Percentiles rank a stretch among this genome's conserved stretches.
Conservation (phyloP, 2,113 vertebrate genomes). For the Periophthalmodon schlosseri region DNA sequence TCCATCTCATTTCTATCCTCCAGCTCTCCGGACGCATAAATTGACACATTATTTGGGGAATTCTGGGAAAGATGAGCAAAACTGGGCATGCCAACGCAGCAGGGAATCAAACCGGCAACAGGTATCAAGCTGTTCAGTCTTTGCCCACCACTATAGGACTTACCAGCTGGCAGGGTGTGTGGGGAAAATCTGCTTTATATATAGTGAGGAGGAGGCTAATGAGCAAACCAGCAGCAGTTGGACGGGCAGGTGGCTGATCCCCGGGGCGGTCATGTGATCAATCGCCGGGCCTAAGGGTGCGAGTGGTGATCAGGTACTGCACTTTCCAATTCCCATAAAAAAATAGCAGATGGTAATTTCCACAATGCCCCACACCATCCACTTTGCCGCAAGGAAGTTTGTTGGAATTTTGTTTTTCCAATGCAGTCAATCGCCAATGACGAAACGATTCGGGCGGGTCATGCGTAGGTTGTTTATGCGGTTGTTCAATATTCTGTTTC, state of each 20-base stretch:
- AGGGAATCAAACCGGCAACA: slow-evolving; percentile 25
- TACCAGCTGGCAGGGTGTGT: slow-evolving; percentile 19
- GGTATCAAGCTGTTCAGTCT: slow-evolving; percentile 10
- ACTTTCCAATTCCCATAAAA: slow-evolving; percentile 15
- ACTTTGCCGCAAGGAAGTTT: slow-evolving; percentile 9
- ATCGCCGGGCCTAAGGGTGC: slow-evolving; percentile 9
- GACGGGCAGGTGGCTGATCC: slow-evolving; percentile 47
- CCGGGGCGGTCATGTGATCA: slow-evolving; percentile 20
- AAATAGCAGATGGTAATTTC: slow-evolving; percentile 18
- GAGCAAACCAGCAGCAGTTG: slow-evolving; percentile 53
- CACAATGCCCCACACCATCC: not conserved
- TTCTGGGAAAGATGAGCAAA: slow-evolving; percentile 8
- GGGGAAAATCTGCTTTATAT: not conserved
- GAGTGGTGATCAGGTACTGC: slow-evolving; percentile 26
- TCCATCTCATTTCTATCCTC: not conserved
- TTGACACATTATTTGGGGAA: not conserved
- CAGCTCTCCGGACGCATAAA: not conserved
- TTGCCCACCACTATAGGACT: not conserved
- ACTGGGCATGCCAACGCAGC: slow-evolving; percentile 16
- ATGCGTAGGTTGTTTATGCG: slow-evolving; percentile 19
- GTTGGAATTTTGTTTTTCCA: not conserved
- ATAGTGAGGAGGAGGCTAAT: slow-evolving; percentile 22
- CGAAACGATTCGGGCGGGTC: slow-evolving; percentile 17
- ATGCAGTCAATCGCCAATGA: slow-evolving; percentile 1
- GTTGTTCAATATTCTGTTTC: slow-evolving; percentile 33